A percentile compares a stretch with the other conserved stretches of the same genome.
These are phyloP conservation scores for Leguminivora glycinivorella DNA, from an alignment of 1,140 invertebrate species.

Conservation along the genomic window DNA sequence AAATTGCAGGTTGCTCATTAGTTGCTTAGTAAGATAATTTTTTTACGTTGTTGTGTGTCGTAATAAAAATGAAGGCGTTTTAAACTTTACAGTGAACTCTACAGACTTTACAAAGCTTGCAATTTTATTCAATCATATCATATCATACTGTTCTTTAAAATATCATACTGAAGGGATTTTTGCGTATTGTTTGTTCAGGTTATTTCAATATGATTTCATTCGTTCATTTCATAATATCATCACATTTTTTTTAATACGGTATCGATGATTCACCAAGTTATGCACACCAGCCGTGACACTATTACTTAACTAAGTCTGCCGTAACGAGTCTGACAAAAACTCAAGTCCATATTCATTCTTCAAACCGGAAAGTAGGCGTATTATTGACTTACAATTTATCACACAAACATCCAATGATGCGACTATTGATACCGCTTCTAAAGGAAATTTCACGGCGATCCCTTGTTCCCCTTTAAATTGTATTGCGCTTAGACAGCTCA, in stretches of 20 bases:
- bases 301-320: background rate
- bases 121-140: no score
- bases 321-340: slow-evolving; percentile 11
- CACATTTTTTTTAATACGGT: background rate
- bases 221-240: background rate
- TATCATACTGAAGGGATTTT: no score
- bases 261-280: slow-evolving; percentile 9
- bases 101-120: no score
- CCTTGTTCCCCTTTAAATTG: slow-evolving; percentile 60
- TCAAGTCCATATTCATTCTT: slow-evolving; percentile 15
- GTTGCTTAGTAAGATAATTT: no score
- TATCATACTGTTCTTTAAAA: no score
- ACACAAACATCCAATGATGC: slow-evolving; percentile 70
- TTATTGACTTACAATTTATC: slow-evolving; percentile 69
- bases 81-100: no score
- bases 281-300: background rate
- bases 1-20: no score
- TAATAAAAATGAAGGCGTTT: no score
- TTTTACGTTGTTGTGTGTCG: no score
- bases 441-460: slow-evolving; percentile 64
- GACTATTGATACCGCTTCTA: slow-evolving; percentile 59
- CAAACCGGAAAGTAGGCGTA: slow-evolving; percentile 59
- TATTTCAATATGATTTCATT: background rate
- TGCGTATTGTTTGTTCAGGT: no score
- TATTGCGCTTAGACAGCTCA: slow-evolving; percentile 47